phyloP scores from a whole-genome alignment of 2,797 vertebrate species.

The Amniataba percoides region DNA sequence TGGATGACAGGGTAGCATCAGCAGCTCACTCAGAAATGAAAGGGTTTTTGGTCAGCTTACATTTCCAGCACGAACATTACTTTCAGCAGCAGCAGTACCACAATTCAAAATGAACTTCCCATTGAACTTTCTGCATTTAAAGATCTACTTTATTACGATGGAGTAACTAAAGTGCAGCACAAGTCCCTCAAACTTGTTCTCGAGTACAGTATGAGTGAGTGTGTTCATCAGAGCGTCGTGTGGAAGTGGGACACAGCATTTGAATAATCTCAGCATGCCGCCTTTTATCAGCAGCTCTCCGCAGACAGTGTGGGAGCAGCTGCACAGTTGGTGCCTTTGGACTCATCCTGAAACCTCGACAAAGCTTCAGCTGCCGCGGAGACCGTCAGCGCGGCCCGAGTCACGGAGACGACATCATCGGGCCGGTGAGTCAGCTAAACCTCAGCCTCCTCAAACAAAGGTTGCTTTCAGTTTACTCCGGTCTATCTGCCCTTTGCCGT shows the following conservation, averaged over 20 bases:
- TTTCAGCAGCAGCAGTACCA: not conserved
- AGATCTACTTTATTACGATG: not conserved
- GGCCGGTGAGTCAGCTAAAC: slow-evolving; percentile 9
- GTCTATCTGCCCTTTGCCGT: slow-evolving; percentile 72
- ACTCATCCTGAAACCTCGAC: slow-evolving; percentile 9
- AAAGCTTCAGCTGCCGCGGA: slow-evolving; percentile 43
- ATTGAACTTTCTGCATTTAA: not conserved
- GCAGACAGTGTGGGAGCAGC: slow-evolving; percentile 33
- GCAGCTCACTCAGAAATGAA: not conserved
- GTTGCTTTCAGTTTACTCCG: slow-evolving; percentile 89
- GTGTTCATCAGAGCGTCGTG: not conserved
- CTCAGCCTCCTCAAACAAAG: slow-evolving; percentile 87
- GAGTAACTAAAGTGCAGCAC: not conserved
- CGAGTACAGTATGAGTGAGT: not conserved
- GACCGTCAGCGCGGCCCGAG: not conserved
- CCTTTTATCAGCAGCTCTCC: slow-evolving; percentile 31
- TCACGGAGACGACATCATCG: not conserved
- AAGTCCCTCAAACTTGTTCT: not conserved
- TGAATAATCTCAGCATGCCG: slow-evolving; percentile 43
- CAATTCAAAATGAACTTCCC: not conserved
- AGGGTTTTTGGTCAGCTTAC: not conserved
- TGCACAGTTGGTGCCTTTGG: slow-evolving; percentile 38
- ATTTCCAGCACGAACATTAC: not conserved
- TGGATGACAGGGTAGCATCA: not conserved
- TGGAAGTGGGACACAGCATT: slow-evolving; percentile 42